Evolutionary conservation across 2,797 vertebrate species (phyloP).

Genomic region (Apogon hyalosoma): DNA sequence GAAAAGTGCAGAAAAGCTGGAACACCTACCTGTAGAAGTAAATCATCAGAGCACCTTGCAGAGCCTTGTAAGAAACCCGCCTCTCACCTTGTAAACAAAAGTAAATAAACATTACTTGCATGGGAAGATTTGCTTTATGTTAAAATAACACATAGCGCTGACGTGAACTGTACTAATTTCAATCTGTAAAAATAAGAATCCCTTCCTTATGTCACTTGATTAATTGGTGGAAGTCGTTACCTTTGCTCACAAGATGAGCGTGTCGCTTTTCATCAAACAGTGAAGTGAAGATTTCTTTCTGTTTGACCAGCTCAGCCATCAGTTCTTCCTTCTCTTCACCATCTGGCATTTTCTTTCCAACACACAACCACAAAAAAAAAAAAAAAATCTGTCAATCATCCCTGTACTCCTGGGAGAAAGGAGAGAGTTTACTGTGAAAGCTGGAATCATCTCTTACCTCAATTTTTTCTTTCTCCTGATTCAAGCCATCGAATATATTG

Average conservation of each 20-base stretch:
- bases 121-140: not conserved
- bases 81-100: slow-evolving; percentile 88
- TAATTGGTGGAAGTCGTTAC: slow-evolving; percentile 66
- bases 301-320: slow-evolving; percentile 88
- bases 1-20: slow-evolving; percentile 4
- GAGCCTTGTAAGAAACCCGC: slow-evolving; percentile 92
- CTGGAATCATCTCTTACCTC: slow-evolving; percentile 83
- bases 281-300: slow-evolving; percentile 88
- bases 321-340: slow-evolving; percentile 91
- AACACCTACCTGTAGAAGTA: slow-evolving; percentile 93
- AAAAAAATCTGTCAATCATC: slow-evolving; percentile 49
- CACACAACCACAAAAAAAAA: slow-evolving; percentile 10
- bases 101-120: not conserved
- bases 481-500: slow-evolving; percentile 89
- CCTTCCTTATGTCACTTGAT: not conserved
- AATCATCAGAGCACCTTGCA: slow-evolving; percentile 97
- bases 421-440: slow-evolving; percentile 36
- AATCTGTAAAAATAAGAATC: too few relatives aligned
- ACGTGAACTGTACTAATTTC: not conserved
- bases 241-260: slow-evolving; percentile 94
- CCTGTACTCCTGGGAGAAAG: slow-evolving; percentile 14
- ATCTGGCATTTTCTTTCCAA: slow-evolving; percentile 81
- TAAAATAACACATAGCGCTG: not conserved
- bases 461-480: slow-evolving; percentile 85
- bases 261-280: slow-evolving; percentile 96